Evolutionary conservation across 2,113 vertebrate genomes (phyloP), one percentile per base, ranked within the genome.

Genomic region (Salvelinus alpinus): DNA sequence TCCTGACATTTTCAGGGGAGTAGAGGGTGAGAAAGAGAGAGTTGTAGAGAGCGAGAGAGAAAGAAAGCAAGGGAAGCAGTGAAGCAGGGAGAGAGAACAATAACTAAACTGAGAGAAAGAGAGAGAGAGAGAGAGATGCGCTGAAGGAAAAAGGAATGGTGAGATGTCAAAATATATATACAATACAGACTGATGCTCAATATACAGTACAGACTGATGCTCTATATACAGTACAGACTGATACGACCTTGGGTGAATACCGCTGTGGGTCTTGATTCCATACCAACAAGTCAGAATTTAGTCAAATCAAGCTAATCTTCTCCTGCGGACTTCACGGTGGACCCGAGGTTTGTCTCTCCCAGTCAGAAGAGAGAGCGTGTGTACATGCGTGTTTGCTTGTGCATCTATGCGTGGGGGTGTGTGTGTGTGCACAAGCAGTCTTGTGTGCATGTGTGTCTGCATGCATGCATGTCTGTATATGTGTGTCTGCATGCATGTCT

Each of bases 1-100:
- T 51, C 64, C 25, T 77, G 75, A 70, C 25, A 80, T 73, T 78
- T 79, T 34, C 64, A 27, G 6, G 72, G 31, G 13, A 18, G 38
- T 54, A 18, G 31, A 2, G 57, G 44, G 54, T 57, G 1, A 14
- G 70, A 44, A 47, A 74, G 14, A 66, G 20, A 69, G 8, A 34
- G 7, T 24, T 66, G 27, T 12, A 54, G 11, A 48, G 57, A 80
- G 60, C 54, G 11, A 34, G 29, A 24, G 80, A 47, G 68, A 77
- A 38, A 16, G 22, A 31, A 34, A 34, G 31, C 0, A 14, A 47
- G 12, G 24, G 5, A 3, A 1, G 24, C 47, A 27, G 31, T 1
- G 54, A 38, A 68, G 74, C 27, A 24, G 9, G n/a, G 54, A n/a
- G 20, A 7, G 20, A 64, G 54, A 29, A 24, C 51, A 47, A 70